These are phyloP conservation scores for Lampropteryx suffumata DNA, from an alignment of 2,888 invertebrate genomes.

Conservation along the genomic window DNA sequence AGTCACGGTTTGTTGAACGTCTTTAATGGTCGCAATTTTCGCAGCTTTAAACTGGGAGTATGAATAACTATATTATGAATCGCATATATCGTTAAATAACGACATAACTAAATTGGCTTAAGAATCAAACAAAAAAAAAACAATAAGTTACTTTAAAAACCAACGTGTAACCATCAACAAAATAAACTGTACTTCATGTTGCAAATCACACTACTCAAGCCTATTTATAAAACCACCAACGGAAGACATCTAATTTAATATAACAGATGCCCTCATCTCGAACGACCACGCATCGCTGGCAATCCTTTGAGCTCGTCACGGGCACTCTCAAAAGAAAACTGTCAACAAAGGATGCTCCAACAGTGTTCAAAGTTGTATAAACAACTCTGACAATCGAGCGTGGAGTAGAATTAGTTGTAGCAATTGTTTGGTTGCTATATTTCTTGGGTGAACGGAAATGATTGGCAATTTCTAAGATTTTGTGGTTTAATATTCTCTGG, in stretches of 20 bases:
- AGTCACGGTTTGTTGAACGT: slow-evolving; percentile 23
- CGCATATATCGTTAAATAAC: too few relatives aligned
- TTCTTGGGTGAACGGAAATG: slow-evolving; percentile 3
- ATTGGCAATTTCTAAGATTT: slow-evolving; percentile 3
- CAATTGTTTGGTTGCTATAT: background rate
- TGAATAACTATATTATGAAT: too few relatives aligned
- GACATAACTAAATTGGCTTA: background rate
- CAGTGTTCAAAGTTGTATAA: slow-evolving; percentile 66
- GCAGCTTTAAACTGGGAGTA: too few relatives aligned
- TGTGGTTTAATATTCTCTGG: too few relatives aligned
- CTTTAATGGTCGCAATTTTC: slow-evolving; percentile 9
- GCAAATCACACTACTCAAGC: slow-evolving; percentile 25
- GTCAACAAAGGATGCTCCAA: slow-evolving; percentile 65
- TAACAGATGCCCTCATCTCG: slow-evolving; percentile 68
- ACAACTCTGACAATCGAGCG: slow-evolving; percentile 66
- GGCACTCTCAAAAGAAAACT: slow-evolving; percentile 28
- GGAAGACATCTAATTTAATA: slow-evolving; percentile 71
- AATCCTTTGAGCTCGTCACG: slow-evolving; percentile 74
- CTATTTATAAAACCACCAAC: slow-evolving; percentile 43
- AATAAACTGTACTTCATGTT: slow-evolving; percentile 8
- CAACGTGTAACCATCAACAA: background rate
- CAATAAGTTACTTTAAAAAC: background rate
- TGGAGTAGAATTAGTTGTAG: slow-evolving; percentile 17
- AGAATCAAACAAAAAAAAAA: background rate
- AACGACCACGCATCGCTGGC: slow-evolving; percentile 61